These are phyloP conservation scores for Lasius fuliginosus DNA, from an alignment of 2,888 invertebrate species.

Conservation along the genomic window DNA sequence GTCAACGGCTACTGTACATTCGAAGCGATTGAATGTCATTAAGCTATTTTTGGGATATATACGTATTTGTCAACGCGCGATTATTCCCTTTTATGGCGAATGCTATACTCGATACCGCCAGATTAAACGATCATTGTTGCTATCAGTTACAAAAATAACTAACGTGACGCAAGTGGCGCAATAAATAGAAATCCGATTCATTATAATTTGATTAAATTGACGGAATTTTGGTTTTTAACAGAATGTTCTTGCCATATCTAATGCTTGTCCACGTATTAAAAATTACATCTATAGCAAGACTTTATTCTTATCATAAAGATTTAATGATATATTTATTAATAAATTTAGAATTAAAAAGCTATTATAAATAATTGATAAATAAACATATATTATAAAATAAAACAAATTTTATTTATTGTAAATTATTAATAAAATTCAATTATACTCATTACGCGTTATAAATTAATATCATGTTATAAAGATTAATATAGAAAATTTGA, in stretches of 20 bases:
- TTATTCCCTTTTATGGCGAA: constrained; percentile 69
- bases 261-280: background rate
- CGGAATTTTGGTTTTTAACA: background rate
- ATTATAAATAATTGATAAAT: background rate
- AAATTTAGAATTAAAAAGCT: background rate
- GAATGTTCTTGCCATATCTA: background rate
- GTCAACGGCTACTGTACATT: constrained; percentile 35
- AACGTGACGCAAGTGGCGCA: constrained; percentile 52
- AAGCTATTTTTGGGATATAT: constrained; percentile 64
- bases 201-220: constrained; percentile 9
- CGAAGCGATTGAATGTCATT: constrained; percentile 55
- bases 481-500: background rate
- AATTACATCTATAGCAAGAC: background rate
- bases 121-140: constrained; percentile 69
- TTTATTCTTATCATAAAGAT: background rate
- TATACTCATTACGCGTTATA: background rate
- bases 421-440: background rate
- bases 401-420: background rate
- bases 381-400: background rate
- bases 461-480: background rate
- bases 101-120: constrained; percentile 57
- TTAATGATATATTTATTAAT: background rate
- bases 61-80: constrained; percentile 57
- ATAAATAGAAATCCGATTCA: constrained; percentile 29
- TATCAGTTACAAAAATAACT: constrained; percentile 74